Conservation (phyloP, 2,888 invertebrate genomes). For the Hetaerina titia region DNA sequence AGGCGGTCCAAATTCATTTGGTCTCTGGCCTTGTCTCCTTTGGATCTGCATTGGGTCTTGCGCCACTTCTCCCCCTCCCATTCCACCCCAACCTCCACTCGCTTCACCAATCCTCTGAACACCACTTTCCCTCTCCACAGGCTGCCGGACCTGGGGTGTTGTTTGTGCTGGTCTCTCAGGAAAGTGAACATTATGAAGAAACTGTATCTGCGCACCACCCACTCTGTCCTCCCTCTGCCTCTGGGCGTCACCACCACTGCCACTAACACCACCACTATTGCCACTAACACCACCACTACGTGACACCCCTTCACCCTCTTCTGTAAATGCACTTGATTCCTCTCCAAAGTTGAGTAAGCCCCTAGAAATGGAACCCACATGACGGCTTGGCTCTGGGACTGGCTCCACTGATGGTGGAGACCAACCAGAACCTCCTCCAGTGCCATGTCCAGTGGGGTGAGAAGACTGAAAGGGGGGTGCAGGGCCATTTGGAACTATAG, state of each 20-base stretch:
- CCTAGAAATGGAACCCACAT: background rate
- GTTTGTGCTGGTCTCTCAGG: constrained; percentile 75
- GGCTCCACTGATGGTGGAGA: constrained; percentile 43
- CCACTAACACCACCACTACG: background rate
- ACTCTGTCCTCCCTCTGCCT: constrained; percentile 46
- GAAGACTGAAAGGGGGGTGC: constrained; percentile 18
- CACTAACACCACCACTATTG: constrained; percentile 69
- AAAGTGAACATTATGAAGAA: constrained; percentile 81
- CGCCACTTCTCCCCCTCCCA: constrained; percentile 1
- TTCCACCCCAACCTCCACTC: background rate
- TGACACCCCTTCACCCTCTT: constrained; percentile 17
- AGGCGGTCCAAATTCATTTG: constrained; percentile 36
- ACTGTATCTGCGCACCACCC: constrained; percentile 77
- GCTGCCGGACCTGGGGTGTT: background rate
- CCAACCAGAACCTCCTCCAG: constrained; percentile 3
- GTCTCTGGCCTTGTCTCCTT: constrained; percentile 38
- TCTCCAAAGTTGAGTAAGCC: constrained; percentile 50
- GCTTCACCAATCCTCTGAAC: constrained; percentile 37
- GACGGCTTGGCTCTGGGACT: background rate
- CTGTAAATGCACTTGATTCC: constrained; percentile 45
- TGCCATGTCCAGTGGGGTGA: constrained; percentile 22
- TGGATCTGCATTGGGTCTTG: constrained; percentile 20
- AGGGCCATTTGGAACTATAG: constrained; percentile 45
- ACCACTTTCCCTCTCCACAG: constrained; percentile 33
- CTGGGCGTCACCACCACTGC: constrained; percentile 76